These are phyloP conservation scores for Drosophila lacertosa DNA, from an alignment of 1,140 invertebrate genomes.

Conservation along the genomic window DNA sequence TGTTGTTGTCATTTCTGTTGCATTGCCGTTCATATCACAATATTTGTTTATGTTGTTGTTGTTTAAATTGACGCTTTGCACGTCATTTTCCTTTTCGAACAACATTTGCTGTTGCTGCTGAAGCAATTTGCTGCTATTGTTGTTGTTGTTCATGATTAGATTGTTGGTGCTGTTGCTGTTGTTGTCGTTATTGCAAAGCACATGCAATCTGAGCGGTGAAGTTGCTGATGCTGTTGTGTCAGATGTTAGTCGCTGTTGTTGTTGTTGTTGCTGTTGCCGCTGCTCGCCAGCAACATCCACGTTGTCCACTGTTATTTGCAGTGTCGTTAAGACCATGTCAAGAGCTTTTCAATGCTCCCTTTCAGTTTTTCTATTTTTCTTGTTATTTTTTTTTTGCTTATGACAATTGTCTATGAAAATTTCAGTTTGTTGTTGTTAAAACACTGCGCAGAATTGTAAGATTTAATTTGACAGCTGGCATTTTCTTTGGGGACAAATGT, in stretches of 20 bases:
- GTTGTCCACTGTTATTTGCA: slow-evolving; percentile 71
- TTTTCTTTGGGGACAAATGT: slow-evolving; percentile 3
- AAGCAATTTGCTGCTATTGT: slow-evolving; percentile 38
- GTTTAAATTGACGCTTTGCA: slow-evolving; percentile 21
- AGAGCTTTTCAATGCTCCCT: background rate
- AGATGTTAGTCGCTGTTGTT: slow-evolving; percentile 24
- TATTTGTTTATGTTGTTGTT: slow-evolving; percentile 57
- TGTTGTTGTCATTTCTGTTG: slow-evolving; percentile 12
- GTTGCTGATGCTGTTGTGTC: slow-evolving; percentile 17
- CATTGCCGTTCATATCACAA: slow-evolving; percentile 71
- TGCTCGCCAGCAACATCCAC: slow-evolving; percentile 40
- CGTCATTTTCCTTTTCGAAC: slow-evolving; percentile 40
- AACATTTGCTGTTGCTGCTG: slow-evolving; percentile 29
- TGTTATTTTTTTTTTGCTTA: background rate
- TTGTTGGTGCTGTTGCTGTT: slow-evolving; percentile 6
- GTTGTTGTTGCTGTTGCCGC: slow-evolving; percentile 14
- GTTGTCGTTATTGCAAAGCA: slow-evolving; percentile 24
- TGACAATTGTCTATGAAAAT: background rate
- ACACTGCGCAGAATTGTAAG: background rate
- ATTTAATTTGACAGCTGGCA: background rate
- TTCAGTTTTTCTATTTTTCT: background rate
- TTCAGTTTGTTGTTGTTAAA: slow-evolving; percentile 4
- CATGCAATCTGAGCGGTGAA: background rate
- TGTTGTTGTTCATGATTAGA: slow-evolving; percentile 25
- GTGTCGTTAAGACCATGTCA: slow-evolving; percentile 74